These are phyloP conservation scores for Myripristis jacobus DNA, from an alignment of 2,797 vertebrate species.

Conservation along the genomic window DNA sequence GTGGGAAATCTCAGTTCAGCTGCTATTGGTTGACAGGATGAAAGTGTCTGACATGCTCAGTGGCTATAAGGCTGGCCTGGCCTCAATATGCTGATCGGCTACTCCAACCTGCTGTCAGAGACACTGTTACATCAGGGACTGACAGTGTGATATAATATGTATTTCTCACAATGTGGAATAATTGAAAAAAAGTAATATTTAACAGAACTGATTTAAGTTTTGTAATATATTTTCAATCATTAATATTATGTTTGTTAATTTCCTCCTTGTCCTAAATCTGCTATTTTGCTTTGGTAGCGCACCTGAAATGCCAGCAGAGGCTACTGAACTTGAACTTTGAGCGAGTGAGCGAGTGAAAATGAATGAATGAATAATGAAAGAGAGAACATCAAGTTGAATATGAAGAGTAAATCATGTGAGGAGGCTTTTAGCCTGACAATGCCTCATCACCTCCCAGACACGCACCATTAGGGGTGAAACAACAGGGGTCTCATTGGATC, in stretches of 20 bases:
- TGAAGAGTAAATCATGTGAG: conserved; percentile 21
- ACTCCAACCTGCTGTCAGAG: conserved; percentile 35
- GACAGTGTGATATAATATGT: background rate
- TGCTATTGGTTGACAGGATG: conserved; percentile 19
- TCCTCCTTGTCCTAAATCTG: too few relatives aligned
- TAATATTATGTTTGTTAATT: too few relatives aligned
- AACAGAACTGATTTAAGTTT: too few relatives aligned
- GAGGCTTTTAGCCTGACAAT: conserved; percentile 27
- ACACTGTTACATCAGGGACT: conserved; percentile 9
- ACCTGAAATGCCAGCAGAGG: too few relatives aligned
- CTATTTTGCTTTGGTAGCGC: too few relatives aligned
- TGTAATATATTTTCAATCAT: too few relatives aligned
- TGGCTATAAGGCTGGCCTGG: conserved; percentile 20
- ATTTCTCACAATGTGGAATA: conserved; percentile 13
- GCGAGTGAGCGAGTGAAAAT: background rate
- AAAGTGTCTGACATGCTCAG: conserved; percentile 46
- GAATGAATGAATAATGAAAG: background rate
- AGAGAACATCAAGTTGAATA: conserved; percentile 9
- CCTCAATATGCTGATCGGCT: conserved; percentile 40
- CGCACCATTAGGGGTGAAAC: conserved; percentile 67
- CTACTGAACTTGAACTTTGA: background rate
- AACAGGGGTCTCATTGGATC: conserved; percentile 52
- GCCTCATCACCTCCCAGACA: conserved; percentile 60
- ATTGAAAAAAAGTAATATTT: background rate
- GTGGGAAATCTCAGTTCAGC: conserved; percentile 17